Evolutionary conservation across 1,140 invertebrate genomes (phyloP), one percentile per base, ranked within the genome.

Genomic region (Marisa cornuarietis): DNA sequence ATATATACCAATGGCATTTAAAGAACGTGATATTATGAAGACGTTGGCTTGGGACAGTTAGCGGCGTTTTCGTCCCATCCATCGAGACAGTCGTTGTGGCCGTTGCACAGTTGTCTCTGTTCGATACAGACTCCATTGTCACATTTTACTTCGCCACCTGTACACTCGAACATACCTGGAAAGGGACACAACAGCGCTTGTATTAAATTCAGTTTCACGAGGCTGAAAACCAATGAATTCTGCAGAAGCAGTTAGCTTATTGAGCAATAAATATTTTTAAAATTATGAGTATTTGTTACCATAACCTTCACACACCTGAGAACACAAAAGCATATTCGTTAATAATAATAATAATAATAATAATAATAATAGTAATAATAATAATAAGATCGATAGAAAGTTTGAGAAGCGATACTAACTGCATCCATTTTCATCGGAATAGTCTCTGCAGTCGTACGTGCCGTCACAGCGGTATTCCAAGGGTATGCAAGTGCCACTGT

Each of bases 401-500:
- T 6, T 58, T 8, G 1, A 58, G 16, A 58, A 2, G 11, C 4
- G 16, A 18, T 8, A 86, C 87, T 85, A 82, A 89, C 88, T 68
- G 81, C 89, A 89, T 74, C 83, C 83, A 16, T 83, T 61, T 81
- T 90, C 89, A 80, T 90, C 89, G 65, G 86, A 87, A 72, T 84
- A 72, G 76, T 90, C 88, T 51, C 82, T 81, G 75, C 88, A 89
- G 74, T 88, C 85, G 73, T 88, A 84, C 58, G 87, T 85, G 13
- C 84, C 84, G 84, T 94, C 93, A 90, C 93, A 94, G 84, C 89
- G 90, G 93, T 93, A 94, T 89, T 91, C 76, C 58, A 90, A 90
- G 18, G 93, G 93, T 75, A 94, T 93, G 84, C 93, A 93, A 1
- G 95, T 95, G 49, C 81, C 81, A 87, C 98, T 98, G 65, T 93